phyloP scores from a whole-genome alignment of 2,113 vertebrate genomes.

The Tenrec ecaudatus region DNA sequence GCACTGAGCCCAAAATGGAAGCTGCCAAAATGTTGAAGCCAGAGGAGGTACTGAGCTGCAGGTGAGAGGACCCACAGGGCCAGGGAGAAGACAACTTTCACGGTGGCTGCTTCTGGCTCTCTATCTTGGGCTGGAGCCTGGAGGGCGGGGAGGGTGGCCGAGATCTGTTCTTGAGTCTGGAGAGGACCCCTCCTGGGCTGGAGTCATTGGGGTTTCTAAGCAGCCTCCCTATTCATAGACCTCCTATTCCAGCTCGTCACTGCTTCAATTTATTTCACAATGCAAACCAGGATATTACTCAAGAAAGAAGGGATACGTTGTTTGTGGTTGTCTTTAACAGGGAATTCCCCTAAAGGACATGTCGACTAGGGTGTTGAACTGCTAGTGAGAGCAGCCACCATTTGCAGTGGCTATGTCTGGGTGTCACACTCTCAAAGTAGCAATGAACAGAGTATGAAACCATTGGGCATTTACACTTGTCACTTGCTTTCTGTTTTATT shows the following conservation, averaged over 20 bases:
- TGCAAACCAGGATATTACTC: not conserved
- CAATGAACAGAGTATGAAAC: not conserved
- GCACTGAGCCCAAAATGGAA: slow-evolving; percentile 12
- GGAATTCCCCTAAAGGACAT: not conserved
- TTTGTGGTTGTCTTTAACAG: not conserved
- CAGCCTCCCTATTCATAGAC: fast-evolving
- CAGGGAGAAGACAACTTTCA: fast-evolving
- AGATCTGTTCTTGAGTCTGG: too few species aligned
- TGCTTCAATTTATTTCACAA: not conserved
- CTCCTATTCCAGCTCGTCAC: not conserved
- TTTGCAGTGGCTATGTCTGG: not conserved
- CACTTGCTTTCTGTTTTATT: not conserved
- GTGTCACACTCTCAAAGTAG: not conserved
- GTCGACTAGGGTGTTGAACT: fast-evolving
- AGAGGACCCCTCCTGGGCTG: too few species aligned
- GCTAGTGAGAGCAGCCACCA: not conserved
- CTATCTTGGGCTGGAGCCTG: not conserved
- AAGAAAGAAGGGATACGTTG: not conserved
- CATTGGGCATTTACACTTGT: not conserved
- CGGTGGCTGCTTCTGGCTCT: fast-evolving
- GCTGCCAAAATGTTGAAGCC: slow-evolving; percentile 69
- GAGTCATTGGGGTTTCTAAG: not conserved
- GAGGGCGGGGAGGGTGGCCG: not conserved
- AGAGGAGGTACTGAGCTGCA: slow-evolving; percentile 82
- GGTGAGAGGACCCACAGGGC: slow-evolving; percentile 47